These are phyloP conservation scores for Hydrolagus colliei DNA, from an alignment of 2,797 vertebrate species.

Conservation along the genomic window DNA sequence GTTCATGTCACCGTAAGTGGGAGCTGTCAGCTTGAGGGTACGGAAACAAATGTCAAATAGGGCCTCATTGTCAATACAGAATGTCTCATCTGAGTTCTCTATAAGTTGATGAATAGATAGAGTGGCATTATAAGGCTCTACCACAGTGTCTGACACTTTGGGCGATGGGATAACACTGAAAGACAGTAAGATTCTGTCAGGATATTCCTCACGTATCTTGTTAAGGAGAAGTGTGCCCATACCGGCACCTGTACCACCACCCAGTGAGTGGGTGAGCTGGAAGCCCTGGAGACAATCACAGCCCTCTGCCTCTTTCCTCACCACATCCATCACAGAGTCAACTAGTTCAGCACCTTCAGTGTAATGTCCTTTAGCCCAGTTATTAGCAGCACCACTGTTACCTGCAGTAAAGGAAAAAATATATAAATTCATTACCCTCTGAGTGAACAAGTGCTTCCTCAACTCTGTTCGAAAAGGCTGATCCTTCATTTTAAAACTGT, in stretches of 20 bases:
- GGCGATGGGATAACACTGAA: conserved; percentile 72
- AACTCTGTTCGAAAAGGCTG: too few species aligned
- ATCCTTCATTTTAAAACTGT: too few species aligned
- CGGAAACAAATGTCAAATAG: conserved; percentile 74
- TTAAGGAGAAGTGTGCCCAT: conserved; percentile 72
- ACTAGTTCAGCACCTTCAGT: conserved; percentile 41
- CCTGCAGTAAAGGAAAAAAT: conserved; percentile 7
- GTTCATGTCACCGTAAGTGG: conserved; percentile 69
- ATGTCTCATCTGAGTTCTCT: conserved; percentile 72
- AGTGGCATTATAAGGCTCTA: conserved; percentile 72
- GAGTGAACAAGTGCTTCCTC: too few species aligned
- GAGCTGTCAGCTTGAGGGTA: conserved; percentile 69
- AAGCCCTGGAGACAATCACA: conserved; percentile 72
- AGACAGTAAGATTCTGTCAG: conserved; percentile 73
- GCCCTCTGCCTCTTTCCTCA: conserved; percentile 70
- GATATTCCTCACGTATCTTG: conserved; percentile 73
- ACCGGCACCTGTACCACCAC: conserved; percentile 65
- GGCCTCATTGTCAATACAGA: conserved; percentile 70
- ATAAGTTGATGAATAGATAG: conserved; percentile 70
- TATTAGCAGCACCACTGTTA: conserved; percentile 10
- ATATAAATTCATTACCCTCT: too few species aligned
- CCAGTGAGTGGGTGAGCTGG: conserved; percentile 70
- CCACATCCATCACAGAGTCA: conserved; percentile 68
- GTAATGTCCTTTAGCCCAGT: conserved; percentile 29
- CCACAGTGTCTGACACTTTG: conserved; percentile 70